These are phyloP conservation scores for Bovichtus variegatus DNA, from an alignment of 2,797 vertebrate genomes.

Conservation along the genomic window DNA sequence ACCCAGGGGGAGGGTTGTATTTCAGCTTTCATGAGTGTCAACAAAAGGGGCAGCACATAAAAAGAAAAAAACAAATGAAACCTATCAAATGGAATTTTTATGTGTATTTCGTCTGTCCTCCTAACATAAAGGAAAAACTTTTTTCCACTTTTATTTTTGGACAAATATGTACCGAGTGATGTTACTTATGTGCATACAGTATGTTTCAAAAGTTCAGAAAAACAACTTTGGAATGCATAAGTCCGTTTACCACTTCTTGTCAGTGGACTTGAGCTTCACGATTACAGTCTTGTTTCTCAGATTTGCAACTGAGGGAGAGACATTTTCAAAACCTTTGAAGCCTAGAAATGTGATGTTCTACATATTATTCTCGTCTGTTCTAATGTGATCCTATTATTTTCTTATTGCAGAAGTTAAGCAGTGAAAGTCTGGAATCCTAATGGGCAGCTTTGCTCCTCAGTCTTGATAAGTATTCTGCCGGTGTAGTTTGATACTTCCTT, in stretches of 20 bases:
- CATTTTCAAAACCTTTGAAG: constrained; percentile 12
- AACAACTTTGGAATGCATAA: not conserved
- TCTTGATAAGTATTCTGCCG: constrained; percentile 82
- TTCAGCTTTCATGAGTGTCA: constrained; percentile 55
- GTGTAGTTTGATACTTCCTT: constrained; percentile 85
- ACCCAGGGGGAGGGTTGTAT: constrained; percentile 51
- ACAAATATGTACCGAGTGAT: not conserved
- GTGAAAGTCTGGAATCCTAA: constrained; percentile 80
- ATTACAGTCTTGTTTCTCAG: not conserved
- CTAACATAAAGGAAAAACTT: not conserved
- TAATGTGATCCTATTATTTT: constrained; percentile 54
- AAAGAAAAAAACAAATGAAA: constrained; percentile 58
- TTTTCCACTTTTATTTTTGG: not conserved
- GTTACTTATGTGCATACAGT: not conserved
- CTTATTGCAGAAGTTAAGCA: constrained; percentile 69
- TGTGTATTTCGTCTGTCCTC: constrained; percentile 17
- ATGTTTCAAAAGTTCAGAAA: constrained; percentile 15
- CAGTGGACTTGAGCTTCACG: not conserved
- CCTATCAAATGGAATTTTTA: constrained; percentile 35
- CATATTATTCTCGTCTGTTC: constrained; percentile 8
- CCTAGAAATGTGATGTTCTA: constrained; percentile 1
- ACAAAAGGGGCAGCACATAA: constrained; percentile 40
- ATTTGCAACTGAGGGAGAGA: constrained; percentile 14
- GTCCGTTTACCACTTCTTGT: not conserved
- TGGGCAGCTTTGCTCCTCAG: constrained; percentile 77